phyloP scores from a whole-genome alignment of 1,140 invertebrate species.

The Oreohelix idahoensis region DNA sequence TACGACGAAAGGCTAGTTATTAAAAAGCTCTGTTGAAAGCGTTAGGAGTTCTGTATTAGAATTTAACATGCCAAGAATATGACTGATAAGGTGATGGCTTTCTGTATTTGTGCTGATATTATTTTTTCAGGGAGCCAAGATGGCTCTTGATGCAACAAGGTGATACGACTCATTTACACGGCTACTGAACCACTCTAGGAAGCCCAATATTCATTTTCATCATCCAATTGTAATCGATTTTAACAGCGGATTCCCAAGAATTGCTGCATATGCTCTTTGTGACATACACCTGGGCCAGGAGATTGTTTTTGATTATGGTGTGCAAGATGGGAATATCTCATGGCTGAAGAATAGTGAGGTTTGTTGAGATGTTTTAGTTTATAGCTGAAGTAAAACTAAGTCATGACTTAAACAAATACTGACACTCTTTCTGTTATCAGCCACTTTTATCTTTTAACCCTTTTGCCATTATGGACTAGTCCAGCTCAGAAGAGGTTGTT shows the following conservation, averaged over 20 bases:
- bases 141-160: conserved; percentile 27
- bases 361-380: neutral
- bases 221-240: conserved; percentile 9
- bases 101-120: no score
- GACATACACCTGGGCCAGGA: conserved; percentile 29
- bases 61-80: no score
- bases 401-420: no score
- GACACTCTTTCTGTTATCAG: no score
- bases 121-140: neutral
- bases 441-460: no score
- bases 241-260: neutral
- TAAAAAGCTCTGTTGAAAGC: no score
- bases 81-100: no score
- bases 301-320: conserved; percentile 38
- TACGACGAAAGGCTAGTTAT: no score
- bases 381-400: no score
- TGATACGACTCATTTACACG: neutral
- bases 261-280: conserved; percentile 26
- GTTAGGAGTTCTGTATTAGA: no score
- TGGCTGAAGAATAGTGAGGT: conserved; percentile 31
- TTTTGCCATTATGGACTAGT: no score
- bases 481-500: no score
- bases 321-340: conserved; percentile 8
- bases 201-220: conserved; percentile 29
- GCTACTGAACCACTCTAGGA: conserved; percentile 26